Evolutionary conservation across 1,140 invertebrate species (phyloP).

Genomic region (Trigoniulus corallinus): DNA sequence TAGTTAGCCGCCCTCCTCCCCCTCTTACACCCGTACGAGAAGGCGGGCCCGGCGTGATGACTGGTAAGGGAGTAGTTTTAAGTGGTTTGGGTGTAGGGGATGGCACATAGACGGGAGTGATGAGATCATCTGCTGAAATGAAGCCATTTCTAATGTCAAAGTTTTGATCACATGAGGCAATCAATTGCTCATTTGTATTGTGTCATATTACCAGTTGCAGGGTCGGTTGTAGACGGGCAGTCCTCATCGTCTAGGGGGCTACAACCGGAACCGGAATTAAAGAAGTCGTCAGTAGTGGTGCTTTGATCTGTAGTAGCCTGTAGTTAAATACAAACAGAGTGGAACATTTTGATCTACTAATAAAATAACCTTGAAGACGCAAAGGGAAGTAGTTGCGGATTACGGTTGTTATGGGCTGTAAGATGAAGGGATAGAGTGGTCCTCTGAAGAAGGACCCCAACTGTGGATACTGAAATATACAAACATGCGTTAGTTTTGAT

Average conservation of each 20-base stretch:
- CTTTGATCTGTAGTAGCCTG: constrained; percentile 69
- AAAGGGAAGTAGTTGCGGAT: too few species aligned
- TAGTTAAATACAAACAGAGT: too few species aligned
- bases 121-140: constrained; percentile 50
- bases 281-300: constrained; percentile 60
- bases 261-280: constrained; percentile 74
- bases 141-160: background rate
- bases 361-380: too few species aligned
- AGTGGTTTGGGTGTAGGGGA: constrained; percentile 31
- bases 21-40: constrained; percentile 3
- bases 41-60: background rate
- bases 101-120: constrained; percentile 77
- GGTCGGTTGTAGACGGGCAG: constrained; percentile 62
- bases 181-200: background rate
- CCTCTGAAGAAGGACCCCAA: too few species aligned
- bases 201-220: constrained; percentile 40
- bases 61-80: constrained; percentile 26
- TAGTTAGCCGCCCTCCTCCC: constrained; percentile 9
- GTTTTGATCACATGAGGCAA: too few species aligned
- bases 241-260: constrained; percentile 73
- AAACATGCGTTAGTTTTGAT: too few species aligned
- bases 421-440: too few species aligned
- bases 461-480: too few species aligned
- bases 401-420: too few species aligned
- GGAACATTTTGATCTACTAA: too few species aligned